Evolutionary conservation across 64 coral and sea anemone species (phyloP), one percentile per base, ranked within the genome.

Genomic region (Dendronephthya gigantea): DNA sequence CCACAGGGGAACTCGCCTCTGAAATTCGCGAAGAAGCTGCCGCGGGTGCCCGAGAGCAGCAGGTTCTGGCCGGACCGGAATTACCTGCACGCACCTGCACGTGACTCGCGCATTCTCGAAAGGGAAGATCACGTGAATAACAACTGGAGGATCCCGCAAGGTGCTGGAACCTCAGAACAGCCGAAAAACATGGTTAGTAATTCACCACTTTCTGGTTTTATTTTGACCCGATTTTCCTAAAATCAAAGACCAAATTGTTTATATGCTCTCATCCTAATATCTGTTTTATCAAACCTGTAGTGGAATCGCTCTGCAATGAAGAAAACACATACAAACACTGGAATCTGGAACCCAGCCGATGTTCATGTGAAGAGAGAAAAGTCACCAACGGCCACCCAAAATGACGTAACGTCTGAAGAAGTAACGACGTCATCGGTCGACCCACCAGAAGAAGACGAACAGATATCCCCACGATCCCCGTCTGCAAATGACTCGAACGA

Each of bases 341-440:
- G 27, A 0, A 79, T 79, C 36, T 79, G 72, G 72, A 79, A 79
- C 72, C 72, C 72, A 36, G 72, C 72, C 1, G 72, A 79, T 35
- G 72, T 79, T 19, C 72, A 79, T 19, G 72, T 79, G 27, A 79
- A 79, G 28, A 79, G 15, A 29, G 72, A 79, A 79, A 79, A 30
- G 2, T 16, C 36, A 8, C 32, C 72, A 34, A 9, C 14, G 29
- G 29, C 58, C 22, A 66, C 19, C 36, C 32, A 36, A 34, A 8
- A 36, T 79, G 9, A 79, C 36, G 72, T 19, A 14, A 39, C 28
- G 9, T 4, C 72, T 35, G 27, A 36, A 17, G 58, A n/a, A 66
- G 58, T 15, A 66, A 30, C 22, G 29, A 39, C 36, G 72, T 39
- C 72, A 79, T 39, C 36, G 28, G 7, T 29, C 37, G 28, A 34